phyloP scores from a whole-genome alignment of 2,113 vertebrate species.

The Hoplias malabaricus region DNA sequence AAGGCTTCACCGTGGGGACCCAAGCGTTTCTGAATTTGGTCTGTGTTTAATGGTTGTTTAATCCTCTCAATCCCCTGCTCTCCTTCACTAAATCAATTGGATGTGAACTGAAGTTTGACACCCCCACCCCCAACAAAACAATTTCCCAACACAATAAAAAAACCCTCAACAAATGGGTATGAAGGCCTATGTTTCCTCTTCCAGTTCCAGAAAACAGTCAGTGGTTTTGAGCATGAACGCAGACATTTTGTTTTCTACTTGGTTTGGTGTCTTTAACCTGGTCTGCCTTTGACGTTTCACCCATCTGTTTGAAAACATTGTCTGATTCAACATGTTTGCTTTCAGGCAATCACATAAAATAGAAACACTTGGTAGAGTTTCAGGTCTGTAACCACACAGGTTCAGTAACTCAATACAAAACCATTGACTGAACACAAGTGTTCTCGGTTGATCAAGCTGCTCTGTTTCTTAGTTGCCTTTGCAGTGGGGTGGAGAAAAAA shows the following conservation, averaged over 20 bases:
- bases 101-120: slow-evolving; percentile 68
- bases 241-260: slow-evolving; percentile 17
- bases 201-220: slow-evolving; percentile 17
- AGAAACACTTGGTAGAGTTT: slow-evolving; percentile 27
- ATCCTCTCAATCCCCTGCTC: slow-evolving; percentile 41
- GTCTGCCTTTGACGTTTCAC: slow-evolving; percentile 34
- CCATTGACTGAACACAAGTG: slow-evolving; percentile 30
- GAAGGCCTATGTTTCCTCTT: background rate
- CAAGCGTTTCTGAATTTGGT: slow-evolving; percentile 86
- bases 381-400: slow-evolving; percentile 35
- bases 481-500: slow-evolving; percentile 56
- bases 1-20: slow-evolving; percentile 95
- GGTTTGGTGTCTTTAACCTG: slow-evolving; percentile 12
- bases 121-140: slow-evolving; percentile 50
- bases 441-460: slow-evolving; percentile 55
- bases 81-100: slow-evolving; percentile 37
- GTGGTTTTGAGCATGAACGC: slow-evolving; percentile 23
- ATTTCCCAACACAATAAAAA: slow-evolving; percentile 10
- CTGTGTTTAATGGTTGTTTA: slow-evolving; percentile 46
- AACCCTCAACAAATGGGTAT: slow-evolving; percentile 22
- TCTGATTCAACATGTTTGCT: slow-evolving; percentile 28
- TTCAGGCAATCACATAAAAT: slow-evolving; percentile 30
- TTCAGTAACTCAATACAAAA: slow-evolving; percentile 22
- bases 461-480: slow-evolving; percentile 75
- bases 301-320: slow-evolving; percentile 26